Percentiles rank a stretch among this genome's conserved stretches.
Conservation (phyloP, 1,140 invertebrate genomes). For the Branchinecta lindahli region DNA sequence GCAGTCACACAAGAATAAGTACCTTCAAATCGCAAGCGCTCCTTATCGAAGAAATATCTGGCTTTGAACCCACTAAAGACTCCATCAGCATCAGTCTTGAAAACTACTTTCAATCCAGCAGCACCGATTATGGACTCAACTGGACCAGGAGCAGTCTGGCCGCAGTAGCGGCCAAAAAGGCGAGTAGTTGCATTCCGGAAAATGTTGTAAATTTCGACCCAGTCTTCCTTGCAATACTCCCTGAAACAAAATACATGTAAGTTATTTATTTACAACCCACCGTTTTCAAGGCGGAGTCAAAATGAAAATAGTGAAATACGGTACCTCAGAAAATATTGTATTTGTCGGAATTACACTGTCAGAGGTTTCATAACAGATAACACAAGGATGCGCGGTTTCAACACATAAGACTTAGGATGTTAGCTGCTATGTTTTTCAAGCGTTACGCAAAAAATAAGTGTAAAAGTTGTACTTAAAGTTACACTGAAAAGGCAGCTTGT, state of each 20-base stretch:
- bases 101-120: constrained; percentile 58
- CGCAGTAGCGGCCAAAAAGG: constrained; percentile 70
- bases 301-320: too few relatives aligned
- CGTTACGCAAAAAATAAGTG: too few relatives aligned
- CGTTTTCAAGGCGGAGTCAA: neutral
- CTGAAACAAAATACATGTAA: constrained; percentile 21
- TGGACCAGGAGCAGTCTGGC: constrained; percentile 65
- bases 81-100: constrained; percentile 63
- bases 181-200: constrained; percentile 60
- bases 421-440: too few relatives aligned
- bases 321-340: too few relatives aligned
- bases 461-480: too few relatives aligned
- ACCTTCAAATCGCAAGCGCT: constrained; percentile 69
- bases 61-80: constrained; percentile 83
- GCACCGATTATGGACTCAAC: constrained; percentile 73
- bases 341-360: too few relatives aligned
- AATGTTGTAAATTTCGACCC: constrained; percentile 79
- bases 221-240: constrained; percentile 63
- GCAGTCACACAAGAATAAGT: constrained; percentile 21
- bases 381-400: too few relatives aligned
- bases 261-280: too few relatives aligned
- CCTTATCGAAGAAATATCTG: constrained; percentile 67
- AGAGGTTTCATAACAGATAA: too few relatives aligned
- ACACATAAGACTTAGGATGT: too few relatives aligned
- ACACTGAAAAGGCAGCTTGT: too few relatives aligned